Evolutionary conservation across 2,113 vertebrate genomes (phyloP).

Genomic region (Butorides virescens): DNA sequence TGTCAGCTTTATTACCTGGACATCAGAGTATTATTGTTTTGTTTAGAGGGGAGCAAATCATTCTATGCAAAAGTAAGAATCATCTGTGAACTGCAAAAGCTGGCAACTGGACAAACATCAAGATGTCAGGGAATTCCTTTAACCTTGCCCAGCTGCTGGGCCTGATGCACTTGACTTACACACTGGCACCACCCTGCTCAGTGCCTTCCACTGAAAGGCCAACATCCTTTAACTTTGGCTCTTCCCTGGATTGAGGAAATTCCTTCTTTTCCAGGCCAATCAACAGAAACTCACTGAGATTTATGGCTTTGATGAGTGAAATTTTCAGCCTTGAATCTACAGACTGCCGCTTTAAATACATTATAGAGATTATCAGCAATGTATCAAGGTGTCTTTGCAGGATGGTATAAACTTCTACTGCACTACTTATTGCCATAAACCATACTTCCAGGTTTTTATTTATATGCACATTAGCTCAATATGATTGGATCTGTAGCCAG

Average conservation of each 20-base stretch:
- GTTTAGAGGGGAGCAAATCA: constrained; percentile 17
- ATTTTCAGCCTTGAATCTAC: constrained; percentile 65
- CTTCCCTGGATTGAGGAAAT: constrained; percentile 34
- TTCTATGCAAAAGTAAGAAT: neutral
- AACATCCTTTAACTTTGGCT: neutral
- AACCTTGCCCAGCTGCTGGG: neutral
- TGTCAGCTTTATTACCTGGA: constrained; percentile 23
- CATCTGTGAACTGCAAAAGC: neutral
- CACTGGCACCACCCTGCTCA: neutral
- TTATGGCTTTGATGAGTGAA: constrained; percentile 65
- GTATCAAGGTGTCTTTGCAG: constrained; percentile 83
- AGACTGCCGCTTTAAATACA: constrained; percentile 72
- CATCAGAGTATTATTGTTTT: neutral
- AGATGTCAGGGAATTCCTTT: neutral
- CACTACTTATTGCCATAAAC: constrained; percentile 83
- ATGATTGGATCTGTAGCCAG: constrained; percentile 82
- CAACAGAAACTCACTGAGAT: constrained; percentile 60
- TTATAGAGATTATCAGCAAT: constrained; percentile 82
- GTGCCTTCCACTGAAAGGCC: neutral
- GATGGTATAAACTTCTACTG: constrained; percentile 79
- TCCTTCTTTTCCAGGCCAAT: constrained; percentile 59
- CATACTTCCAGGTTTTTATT: constrained; percentile 82
- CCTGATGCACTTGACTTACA: neutral
- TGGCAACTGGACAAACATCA: neutral
- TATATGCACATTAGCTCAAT: constrained; percentile 83